phyloP scores from a whole-genome alignment of 2,888 invertebrate genomes.

The Drosophila atroscutellata region DNA sequence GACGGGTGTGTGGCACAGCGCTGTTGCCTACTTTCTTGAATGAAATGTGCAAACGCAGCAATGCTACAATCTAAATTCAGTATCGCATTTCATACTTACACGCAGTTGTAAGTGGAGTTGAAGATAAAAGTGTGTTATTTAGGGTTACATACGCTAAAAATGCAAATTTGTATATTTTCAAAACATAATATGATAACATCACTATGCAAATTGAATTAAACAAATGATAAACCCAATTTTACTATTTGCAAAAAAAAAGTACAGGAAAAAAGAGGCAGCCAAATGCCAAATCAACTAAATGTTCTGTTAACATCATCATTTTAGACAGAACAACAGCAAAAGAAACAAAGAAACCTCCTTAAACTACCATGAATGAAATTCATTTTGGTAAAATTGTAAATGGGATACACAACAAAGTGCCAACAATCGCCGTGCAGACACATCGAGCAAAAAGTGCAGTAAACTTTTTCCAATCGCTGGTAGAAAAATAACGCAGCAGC shows the following conservation, averaged over 20 bases:
- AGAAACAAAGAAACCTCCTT: slow-evolving; percentile 4
- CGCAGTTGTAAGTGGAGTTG: slow-evolving; percentile 20
- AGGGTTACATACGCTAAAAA: not conserved
- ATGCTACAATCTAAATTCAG: slow-evolving; percentile 9
- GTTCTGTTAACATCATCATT: slow-evolving; percentile 33
- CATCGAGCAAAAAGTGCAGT: slow-evolving; percentile 42
- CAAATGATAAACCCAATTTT: not conserved
- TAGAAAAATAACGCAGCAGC: slow-evolving; percentile 51
- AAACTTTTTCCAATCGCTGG: slow-evolving; percentile 37
- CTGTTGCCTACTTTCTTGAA: slow-evolving; percentile 53
- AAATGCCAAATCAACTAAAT: slow-evolving; percentile 39
- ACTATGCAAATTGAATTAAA: slow-evolving; percentile 4
- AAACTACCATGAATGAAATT: slow-evolving; percentile 46
- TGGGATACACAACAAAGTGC: slow-evolving; percentile 28
- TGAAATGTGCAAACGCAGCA: slow-evolving; percentile 54
- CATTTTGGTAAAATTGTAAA: slow-evolving; percentile 34
- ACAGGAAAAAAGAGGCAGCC: not conserved
- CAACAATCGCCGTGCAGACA: slow-evolving; percentile 33
- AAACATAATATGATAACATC: not conserved
- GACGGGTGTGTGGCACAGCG: slow-evolving; percentile 14
- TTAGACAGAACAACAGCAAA: slow-evolving; percentile 1
- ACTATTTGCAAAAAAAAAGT: not conserved
- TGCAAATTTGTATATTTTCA: not conserved
- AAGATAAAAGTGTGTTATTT: not conserved
- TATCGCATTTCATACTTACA: slow-evolving; percentile 29